phyloP scores from a whole-genome alignment of 1,140 invertebrate species.

The Agrilus planipennis region DNA sequence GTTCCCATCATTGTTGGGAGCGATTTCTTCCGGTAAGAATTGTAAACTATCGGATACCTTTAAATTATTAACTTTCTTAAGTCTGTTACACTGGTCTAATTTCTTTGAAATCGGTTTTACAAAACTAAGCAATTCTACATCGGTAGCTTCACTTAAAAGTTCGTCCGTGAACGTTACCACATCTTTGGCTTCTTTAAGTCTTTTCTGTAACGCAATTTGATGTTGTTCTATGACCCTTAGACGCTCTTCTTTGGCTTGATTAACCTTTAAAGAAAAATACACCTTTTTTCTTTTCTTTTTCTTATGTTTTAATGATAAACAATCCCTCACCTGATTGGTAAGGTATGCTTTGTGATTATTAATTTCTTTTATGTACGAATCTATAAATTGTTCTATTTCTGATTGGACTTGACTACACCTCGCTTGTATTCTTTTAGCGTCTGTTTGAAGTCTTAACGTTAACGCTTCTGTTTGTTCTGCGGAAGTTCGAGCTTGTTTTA shows the following conservation, averaged over 20 bases:
- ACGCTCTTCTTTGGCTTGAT: conserved; percentile 36
- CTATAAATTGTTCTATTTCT: conserved; percentile 48
- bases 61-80: conserved; percentile 19
- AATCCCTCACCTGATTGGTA: no score
- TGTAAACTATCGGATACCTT: conserved; percentile 37
- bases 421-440: conserved; percentile 38
- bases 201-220: conserved; percentile 37
- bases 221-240: conserved; percentile 36
- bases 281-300: no score
- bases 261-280: conserved; percentile 14
- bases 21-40: conserved; percentile 37
- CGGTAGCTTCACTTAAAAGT: conserved; percentile 48
- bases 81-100: conserved; percentile 44
- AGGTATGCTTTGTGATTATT: conserved; percentile 38
- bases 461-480: conserved; percentile 33
- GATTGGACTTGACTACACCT: conserved; percentile 41
- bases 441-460: conserved; percentile 24
- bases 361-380: conserved; percentile 46
- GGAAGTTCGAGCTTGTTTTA: conserved; percentile 36
- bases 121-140: conserved; percentile 55
- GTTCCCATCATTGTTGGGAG: conserved; percentile 29
- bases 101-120: conserved; percentile 47
- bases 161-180: conserved; percentile 49
- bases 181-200: conserved; percentile 37
- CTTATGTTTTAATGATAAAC: no score